phyloP scores from a whole-genome alignment of 92 coral and sea anemone species.

The Scolanthus callimorphus region DNA sequence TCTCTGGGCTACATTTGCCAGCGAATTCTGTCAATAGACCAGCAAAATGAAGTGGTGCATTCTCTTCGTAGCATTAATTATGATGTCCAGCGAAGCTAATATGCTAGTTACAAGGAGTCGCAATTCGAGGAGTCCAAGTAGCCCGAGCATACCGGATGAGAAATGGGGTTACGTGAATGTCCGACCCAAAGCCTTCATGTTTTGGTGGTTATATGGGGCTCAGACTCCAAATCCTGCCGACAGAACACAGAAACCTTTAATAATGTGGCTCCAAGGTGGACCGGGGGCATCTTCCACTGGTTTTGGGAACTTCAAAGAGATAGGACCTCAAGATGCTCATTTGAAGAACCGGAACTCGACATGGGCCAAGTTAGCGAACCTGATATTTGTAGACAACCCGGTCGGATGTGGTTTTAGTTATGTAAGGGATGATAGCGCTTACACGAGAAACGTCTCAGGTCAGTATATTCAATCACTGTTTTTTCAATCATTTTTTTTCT shows the following conservation, averaged over 20 bases:
- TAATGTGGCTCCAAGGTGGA: slow-evolving; percentile 98
- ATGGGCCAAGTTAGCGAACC: slow-evolving; percentile 82
- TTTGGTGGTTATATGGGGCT: slow-evolving; percentile 97
- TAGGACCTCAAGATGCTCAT: slow-evolving; percentile 84
- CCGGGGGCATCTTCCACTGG: slow-evolving; percentile 97
- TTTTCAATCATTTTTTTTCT: too few species aligned
- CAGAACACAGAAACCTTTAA: slow-evolving; percentile 50
- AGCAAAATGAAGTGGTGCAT: too few species aligned
- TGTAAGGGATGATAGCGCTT: slow-evolving; percentile 80
- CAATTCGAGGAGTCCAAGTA: too few species aligned
- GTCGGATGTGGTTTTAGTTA: slow-evolving; percentile 93
- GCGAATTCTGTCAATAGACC: too few species aligned
- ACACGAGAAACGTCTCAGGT: slow-evolving; percentile 85
- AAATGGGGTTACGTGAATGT: slow-evolving; percentile 89
- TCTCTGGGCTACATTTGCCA: too few species aligned
- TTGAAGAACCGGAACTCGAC: slow-evolving; percentile 74
- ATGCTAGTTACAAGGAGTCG: too few species aligned
- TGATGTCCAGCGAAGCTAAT: too few species aligned
- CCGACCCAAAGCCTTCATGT: slow-evolving; percentile 78
- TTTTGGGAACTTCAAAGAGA: slow-evolving; percentile 88
- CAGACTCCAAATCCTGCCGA: slow-evolving; percentile 38
- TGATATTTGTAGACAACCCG: slow-evolving; percentile 93
- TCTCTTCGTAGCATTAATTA: too few species aligned
- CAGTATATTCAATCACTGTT: not conserved
- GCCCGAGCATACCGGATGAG: slow-evolving; percentile 86